Conservation (phyloP, 2,797 vertebrate species). For the Xyrichtys novacula region DNA sequence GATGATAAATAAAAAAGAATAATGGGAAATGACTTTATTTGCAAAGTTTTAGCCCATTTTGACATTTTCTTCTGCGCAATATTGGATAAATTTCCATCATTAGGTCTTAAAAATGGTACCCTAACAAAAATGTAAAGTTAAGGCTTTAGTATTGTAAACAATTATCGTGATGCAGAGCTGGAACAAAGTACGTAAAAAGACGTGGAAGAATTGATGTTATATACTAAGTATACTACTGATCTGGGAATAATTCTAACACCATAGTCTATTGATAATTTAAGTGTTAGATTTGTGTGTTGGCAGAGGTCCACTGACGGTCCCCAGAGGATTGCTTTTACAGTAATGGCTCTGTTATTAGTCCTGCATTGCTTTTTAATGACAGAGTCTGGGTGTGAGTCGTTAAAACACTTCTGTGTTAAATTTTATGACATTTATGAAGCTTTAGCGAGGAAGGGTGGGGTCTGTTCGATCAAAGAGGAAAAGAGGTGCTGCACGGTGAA, state of each 20-base stretch:
- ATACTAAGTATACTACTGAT: constrained; percentile 11
- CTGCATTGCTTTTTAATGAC: constrained; percentile 54
- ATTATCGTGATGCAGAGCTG: neutral
- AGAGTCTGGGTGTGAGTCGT: constrained; percentile 61
- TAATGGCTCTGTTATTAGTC: constrained; percentile 58
- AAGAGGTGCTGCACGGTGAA: constrained; percentile 8
- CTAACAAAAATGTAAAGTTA: too few relatives aligned
- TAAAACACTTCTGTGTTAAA: constrained; percentile 59
- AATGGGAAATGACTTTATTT: too few relatives aligned
- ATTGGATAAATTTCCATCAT: too few relatives aligned
- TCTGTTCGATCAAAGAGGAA: constrained; percentile 27
- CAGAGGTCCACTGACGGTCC: constrained; percentile 51
- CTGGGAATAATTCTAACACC: constrained; percentile 11
- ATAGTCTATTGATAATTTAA: constrained; percentile 35
- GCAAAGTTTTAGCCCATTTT: too few relatives aligned
- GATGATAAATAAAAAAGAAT: too few relatives aligned
- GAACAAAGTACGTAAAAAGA: constrained; percentile 20
- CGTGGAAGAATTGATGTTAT: neutral
- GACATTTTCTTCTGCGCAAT: too few relatives aligned
- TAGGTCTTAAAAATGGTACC: too few relatives aligned
- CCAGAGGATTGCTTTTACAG: constrained; percentile 43
- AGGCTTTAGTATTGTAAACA: neutral
- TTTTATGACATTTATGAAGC: constrained; percentile 65
- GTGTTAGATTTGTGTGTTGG: constrained; percentile 41
- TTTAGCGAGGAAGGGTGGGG: constrained; percentile 41